phyloP scores from a whole-genome alignment of 2,113 vertebrate genomes.

The Alosa alosa region DNA sequence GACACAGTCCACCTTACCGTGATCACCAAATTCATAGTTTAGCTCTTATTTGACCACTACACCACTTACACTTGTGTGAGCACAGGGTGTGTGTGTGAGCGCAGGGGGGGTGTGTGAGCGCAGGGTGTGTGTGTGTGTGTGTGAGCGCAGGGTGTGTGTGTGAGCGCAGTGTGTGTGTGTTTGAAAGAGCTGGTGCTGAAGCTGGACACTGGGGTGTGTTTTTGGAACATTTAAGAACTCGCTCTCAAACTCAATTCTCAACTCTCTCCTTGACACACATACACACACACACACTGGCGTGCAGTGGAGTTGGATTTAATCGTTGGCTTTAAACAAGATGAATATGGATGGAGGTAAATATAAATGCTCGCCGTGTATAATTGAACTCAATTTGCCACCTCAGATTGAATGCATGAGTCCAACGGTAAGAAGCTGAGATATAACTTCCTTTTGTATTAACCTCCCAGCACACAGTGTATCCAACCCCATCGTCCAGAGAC shows the following conservation, averaged over 20 bases:
- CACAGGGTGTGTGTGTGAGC: too few species aligned
- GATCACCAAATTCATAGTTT: too few species aligned
- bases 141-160: too few species aligned
- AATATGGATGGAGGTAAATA: not conserved
- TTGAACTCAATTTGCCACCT: not conserved
- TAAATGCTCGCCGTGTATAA: not conserved
- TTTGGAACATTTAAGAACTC: not conserved
- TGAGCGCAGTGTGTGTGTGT: too few species aligned
- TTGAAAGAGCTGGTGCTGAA: not conserved
- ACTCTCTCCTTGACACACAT: not conserved
- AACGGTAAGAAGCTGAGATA: not conserved
- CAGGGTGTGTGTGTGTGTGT: too few species aligned
- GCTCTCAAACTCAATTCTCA: not conserved
- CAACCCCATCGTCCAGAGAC: slow-evolving; percentile 30
- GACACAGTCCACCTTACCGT: too few species aligned
- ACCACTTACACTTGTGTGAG: too few species aligned
- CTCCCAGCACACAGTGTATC: not conserved
- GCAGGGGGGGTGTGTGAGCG: too few species aligned
- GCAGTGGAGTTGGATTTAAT: not conserved
- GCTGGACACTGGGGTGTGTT: not conserved
- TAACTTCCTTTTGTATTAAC: slow-evolving; percentile 17
- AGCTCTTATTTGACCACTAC: too few species aligned
- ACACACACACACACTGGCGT: not conserved
- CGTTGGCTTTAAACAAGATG: not conserved
- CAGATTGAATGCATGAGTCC: not conserved